phyloP scores from a whole-genome alignment of 2,113 vertebrate genomes.

The Thomomys bottae region DNA sequence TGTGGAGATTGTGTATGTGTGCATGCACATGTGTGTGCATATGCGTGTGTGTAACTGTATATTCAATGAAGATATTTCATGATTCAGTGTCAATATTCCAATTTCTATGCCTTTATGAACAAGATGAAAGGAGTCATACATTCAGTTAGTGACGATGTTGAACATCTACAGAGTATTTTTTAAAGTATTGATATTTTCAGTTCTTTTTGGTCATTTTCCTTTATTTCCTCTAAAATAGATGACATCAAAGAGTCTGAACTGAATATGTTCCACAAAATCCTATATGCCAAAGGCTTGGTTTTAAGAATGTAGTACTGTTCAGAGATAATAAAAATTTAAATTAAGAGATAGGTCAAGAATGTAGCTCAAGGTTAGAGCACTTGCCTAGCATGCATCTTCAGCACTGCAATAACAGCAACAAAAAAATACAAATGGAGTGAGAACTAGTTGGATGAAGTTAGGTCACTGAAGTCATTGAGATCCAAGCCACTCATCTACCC shows the following conservation, averaged over 20 bases:
- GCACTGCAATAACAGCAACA: too few species aligned
- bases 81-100: not conserved
- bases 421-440: not conserved
- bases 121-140: not conserved
- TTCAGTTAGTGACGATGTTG: not conserved
- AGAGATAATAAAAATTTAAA: not conserved
- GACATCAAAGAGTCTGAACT: not conserved
- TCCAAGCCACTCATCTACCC: too few species aligned
- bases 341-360: not conserved
- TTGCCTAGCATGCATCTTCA: not conserved
- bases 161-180: not conserved
- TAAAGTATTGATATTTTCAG: not conserved
- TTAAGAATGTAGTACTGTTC: not conserved
- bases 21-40: too few species aligned
- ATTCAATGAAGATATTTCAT: not conserved
- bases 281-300: not conserved
- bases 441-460: not conserved
- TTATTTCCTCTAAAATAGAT: not conserved
- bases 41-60: not conserved
- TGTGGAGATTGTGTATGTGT: too few species aligned
- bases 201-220: not conserved
- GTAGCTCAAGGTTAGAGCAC: not conserved
- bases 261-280: not conserved
- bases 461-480: not conserved
- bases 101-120: not conserved